Percentiles rank a stretch among this genome's conserved stretches.
These are phyloP conservation scores for Macrobrachium rosenbergii DNA, from an alignment of 1,140 invertebrate genomes.

Conservation along the genomic window DNA sequence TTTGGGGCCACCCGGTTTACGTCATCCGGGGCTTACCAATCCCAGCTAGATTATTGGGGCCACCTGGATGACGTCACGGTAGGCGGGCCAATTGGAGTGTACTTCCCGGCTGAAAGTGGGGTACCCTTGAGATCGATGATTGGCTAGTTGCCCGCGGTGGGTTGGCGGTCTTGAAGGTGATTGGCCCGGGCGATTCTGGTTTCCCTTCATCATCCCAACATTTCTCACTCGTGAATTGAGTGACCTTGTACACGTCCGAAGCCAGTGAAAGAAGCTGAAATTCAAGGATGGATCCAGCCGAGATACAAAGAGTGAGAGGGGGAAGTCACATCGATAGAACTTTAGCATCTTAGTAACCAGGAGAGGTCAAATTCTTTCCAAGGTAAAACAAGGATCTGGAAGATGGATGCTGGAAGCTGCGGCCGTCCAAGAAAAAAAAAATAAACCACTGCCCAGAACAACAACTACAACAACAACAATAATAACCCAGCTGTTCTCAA, in stretches of 20 bases:
- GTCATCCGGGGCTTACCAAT: background rate
- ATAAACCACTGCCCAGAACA: too few species aligned
- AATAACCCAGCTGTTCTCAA: too few species aligned
- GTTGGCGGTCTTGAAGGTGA: conserved; percentile 18
- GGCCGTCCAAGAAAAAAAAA: too few species aligned
- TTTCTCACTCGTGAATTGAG: conserved; percentile 40
- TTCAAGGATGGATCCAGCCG: background rate
- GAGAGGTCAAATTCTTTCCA: too few species aligned
- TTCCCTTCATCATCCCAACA: conserved; percentile 23
- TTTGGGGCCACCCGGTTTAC: background rate
- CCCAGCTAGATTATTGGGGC: background rate
- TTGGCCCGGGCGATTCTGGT: conserved; percentile 15
- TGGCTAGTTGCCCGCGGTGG: background rate
- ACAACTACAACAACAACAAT: too few species aligned
- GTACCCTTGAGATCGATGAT: conserved; percentile 33
- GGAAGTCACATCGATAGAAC: too few species aligned
- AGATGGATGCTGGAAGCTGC: too few species aligned
- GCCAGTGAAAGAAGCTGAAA: background rate
- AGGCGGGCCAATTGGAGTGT: background rate
- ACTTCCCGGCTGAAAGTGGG: conserved; percentile 33
- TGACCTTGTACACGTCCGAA: conserved; percentile 17
- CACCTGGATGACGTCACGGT: conserved; percentile 23
- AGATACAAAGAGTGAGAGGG: too few species aligned
- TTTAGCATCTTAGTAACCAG: too few species aligned
- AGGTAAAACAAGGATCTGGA: too few species aligned